These are phyloP conservation scores for Hydropsyche tenuis DNA, from an alignment of 1,140 invertebrate genomes.

Conservation along the genomic window DNA sequence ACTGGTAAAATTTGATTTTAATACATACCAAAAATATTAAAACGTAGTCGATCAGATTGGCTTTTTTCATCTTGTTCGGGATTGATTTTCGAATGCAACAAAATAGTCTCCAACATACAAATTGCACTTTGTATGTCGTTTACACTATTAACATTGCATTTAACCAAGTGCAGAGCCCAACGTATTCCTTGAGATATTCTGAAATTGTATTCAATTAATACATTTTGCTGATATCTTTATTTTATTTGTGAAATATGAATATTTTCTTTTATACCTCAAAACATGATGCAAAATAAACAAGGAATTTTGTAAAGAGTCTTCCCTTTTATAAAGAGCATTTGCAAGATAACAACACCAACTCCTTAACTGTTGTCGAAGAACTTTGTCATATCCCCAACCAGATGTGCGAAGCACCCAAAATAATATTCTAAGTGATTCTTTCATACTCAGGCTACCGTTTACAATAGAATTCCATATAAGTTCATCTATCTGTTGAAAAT, in stretches of 20 bases:
- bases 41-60: neutral
- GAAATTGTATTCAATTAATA: slow-evolving; percentile 26
- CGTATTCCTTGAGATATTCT: slow-evolving; percentile 43
- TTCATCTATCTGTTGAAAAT: slow-evolving; percentile 40
- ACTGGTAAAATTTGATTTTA: neutral
- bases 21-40: slow-evolving; percentile 10
- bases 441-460: slow-evolving; percentile 25
- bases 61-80: neutral
- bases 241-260: neutral
- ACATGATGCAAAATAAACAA: slow-evolving; percentile 46
- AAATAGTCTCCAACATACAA: slow-evolving; percentile 42
- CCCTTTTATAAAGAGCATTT: slow-evolving; percentile 22
- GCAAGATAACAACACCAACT: slow-evolving; percentile 42
- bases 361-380: slow-evolving; percentile 38
- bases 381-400: slow-evolving; percentile 45
- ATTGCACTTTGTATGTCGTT: slow-evolving; percentile 45
- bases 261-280: slow-evolving; percentile 33
- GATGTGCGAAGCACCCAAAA: slow-evolving; percentile 46
- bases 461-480: slow-evolving; percentile 40
- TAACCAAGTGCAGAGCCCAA: slow-evolving; percentile 43
- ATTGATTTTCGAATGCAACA: slow-evolving; percentile 23
- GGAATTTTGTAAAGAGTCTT: slow-evolving; percentile 35
- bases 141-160: slow-evolving; percentile 35
- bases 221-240: too few species aligned
- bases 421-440: slow-evolving; percentile 40